Evolutionary conservation across 2,888 invertebrate genomes (phyloP).

Genomic region (Caenorhabditis zanzibari): DNA sequence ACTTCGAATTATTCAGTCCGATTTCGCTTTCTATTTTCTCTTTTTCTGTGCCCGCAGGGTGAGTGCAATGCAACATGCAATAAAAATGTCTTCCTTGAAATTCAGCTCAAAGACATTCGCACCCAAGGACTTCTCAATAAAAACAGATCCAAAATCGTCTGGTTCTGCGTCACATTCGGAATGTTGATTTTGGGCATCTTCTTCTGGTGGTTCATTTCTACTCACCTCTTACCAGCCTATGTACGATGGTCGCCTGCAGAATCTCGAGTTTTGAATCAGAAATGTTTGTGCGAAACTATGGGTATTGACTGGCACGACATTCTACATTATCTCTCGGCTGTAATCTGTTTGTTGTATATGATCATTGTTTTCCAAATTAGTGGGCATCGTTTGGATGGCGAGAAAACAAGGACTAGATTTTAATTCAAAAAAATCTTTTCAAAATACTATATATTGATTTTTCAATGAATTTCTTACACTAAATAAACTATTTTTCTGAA

Average conservation of each 20-base stretch:
- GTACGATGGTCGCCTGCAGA: slow-evolving; percentile 7
- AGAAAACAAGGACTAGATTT: background rate
- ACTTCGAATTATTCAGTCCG: slow-evolving; percentile 4
- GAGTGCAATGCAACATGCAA: too few species aligned
- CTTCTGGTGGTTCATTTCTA: background rate
- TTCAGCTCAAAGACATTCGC: background rate
- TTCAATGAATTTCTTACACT: too few species aligned
- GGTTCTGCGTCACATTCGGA: background rate
- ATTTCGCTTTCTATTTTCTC: background rate
- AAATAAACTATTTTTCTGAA: too few species aligned
- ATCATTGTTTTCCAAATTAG: background rate
- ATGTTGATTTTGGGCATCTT: background rate
- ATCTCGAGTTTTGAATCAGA: background rate
- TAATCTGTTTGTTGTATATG: background rate
- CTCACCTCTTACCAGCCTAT: background rate
- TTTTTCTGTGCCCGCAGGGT: background rate
- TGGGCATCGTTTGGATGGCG: too few species aligned
- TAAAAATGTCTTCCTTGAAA: too few species aligned
- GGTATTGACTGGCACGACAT: slow-evolving; percentile 8
- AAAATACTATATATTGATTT: too few species aligned
- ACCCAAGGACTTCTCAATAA: background rate
- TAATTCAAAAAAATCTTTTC: too few species aligned
- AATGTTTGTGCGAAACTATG: background rate
- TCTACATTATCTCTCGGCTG: background rate
- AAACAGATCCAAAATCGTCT: too few species aligned